Percentiles rank a stretch among this genome's conserved stretches.
Conservation (phyloP, 2,113 vertebrate species). For the Shinisaurus crocodilurus region DNA sequence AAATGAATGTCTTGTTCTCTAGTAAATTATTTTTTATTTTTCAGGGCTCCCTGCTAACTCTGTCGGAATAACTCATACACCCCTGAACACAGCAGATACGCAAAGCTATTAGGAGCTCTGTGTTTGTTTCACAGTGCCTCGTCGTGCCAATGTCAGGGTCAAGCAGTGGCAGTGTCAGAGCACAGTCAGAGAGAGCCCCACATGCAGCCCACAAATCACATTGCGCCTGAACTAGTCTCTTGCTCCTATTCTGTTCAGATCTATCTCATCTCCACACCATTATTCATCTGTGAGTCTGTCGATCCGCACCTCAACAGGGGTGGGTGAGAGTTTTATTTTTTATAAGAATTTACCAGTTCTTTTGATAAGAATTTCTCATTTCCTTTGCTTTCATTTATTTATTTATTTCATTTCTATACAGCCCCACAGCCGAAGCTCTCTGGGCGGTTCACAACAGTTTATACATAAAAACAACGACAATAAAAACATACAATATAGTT, state of each 20-base stretch:
- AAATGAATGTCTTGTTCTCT: conserved; percentile 60
- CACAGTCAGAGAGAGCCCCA: conserved; percentile 49
- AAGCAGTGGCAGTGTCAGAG: conserved; percentile 31
- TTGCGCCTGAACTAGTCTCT: conserved; percentile 52
- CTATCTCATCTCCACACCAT: conserved; percentile 50
- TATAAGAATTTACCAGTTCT: too few relatives aligned
- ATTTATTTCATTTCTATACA: too few relatives aligned
- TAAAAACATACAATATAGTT: too few relatives aligned
- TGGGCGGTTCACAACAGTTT: too few relatives aligned
- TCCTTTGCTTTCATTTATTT: too few relatives aligned
- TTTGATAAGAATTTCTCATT: too few relatives aligned
- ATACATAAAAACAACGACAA: too few relatives aligned
- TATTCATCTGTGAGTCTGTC: conserved; percentile 56
- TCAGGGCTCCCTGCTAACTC: conserved; percentile 43
- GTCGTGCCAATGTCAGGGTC: conserved; percentile 45
- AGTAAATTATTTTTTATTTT: conserved; percentile 60
- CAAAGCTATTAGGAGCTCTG: conserved; percentile 55
- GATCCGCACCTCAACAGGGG: conserved; percentile 24
- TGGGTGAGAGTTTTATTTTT: too few relatives aligned
- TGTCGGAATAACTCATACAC: conserved; percentile 32
- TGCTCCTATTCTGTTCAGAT: conserved; percentile 25
- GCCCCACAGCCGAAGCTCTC: too few relatives aligned
- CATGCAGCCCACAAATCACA: conserved; percentile 61
- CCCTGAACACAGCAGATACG: conserved; percentile 32
- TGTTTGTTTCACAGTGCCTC: conserved; percentile 51